Evolutionary conservation across 2,888 invertebrate genomes (phyloP).

Genomic region (Standfussiana lucernea): DNA sequence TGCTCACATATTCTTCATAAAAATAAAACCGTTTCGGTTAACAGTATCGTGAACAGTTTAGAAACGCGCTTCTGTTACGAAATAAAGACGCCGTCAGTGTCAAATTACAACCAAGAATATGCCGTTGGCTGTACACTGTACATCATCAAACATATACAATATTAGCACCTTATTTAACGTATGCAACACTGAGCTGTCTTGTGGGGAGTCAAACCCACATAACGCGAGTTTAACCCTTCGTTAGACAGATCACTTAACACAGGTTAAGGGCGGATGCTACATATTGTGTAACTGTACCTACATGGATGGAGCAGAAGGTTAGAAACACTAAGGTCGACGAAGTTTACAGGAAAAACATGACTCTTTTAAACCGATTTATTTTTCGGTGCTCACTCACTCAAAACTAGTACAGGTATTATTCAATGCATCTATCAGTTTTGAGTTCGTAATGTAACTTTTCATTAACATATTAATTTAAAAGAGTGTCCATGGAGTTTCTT

Average conservation of each 20-base stretch:
- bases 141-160: not conserved
- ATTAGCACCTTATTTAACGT: conserved; percentile 1
- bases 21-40: not conserved
- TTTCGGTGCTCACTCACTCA: no score
- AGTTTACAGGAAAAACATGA: not conserved
- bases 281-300: not conserved
- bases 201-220: conserved; percentile 48
- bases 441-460: no score
- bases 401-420: no score
- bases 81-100: not conserved
- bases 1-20: no score
- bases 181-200: conserved; percentile 11
- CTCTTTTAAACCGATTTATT: not conserved
- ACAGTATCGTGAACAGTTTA: no score
- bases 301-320: conserved; percentile 10
- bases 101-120: not conserved
- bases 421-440: no score
- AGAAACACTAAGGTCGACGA: not conserved
- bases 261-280: conserved; percentile 13
- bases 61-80: not conserved
- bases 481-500: no score
- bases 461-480: no score
- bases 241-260: conserved; percentile 51
- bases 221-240: conserved; percentile 52
- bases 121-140: not conserved